Base-by-base conservation (phyloP, 2,113 vertebrate species). In the Crypturellus undulatus region DNA sequence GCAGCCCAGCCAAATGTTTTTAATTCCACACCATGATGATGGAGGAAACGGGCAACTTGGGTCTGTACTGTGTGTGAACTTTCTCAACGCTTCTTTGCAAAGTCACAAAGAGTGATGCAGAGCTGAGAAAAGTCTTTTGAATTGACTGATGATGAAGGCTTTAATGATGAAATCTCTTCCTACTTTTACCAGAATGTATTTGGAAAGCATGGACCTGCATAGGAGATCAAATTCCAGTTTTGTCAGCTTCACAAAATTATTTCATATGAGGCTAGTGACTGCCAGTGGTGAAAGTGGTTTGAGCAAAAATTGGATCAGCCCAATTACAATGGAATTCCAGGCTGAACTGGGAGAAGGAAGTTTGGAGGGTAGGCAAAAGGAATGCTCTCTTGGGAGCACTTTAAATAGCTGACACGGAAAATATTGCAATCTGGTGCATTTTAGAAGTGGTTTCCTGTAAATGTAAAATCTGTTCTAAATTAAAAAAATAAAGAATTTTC, bases 1-100 rank as follows among this genome's bases (percentile, higher is more conserved):
- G 92, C 95, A 87, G 92, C 81, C 93, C 94, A 86, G 96, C 93
- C 97, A 97, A 97, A 85, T 97, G 97, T 93, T 98, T 97, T 97
- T 97, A 96, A 97, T 98, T 98, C 93, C 72, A 86, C 67, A 68
- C 71, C 25, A 64, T 59, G 92, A 94, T 89, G 93, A 96, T 97
- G 97, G 96, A 96, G 97, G 81, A 96, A 97, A 97, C 12, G 84
- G 96, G 94, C 90, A 96, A 94, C 89, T 89, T 83, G 84, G 96
- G 90, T 86, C 87, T 87, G 87, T 87, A 65, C 86, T 91, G 91
- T 36, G 60, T 79, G 79, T 89, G 95, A 96, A 89, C 90, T 87
- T 85, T 95, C 94, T 92, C 92, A 90, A 73, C 14, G 15, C 79
- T 90, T 86, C 92, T 94, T 90, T 76, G 68, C 91, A 89, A 96